A percentile compares a stretch with the other conserved stretches of the same genome.
phyloP scores from a whole-genome alignment of 2,113 vertebrate species.

The Neodon shergylaensis region DNA sequence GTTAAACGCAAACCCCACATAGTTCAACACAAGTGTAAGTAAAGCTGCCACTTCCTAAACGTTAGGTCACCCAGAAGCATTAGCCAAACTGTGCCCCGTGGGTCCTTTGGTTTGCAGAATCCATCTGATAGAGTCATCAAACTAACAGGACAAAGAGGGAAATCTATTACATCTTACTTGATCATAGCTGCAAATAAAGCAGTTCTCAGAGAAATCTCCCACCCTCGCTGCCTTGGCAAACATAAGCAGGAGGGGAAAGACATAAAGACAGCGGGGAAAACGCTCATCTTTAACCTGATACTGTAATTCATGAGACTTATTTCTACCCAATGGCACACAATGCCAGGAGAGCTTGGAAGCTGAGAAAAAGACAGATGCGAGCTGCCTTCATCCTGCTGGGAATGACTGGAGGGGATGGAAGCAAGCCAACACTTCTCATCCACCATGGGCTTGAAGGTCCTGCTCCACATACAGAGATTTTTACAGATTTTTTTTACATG shows the following conservation, averaged over 20 bases:
- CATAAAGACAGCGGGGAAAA: neutral
- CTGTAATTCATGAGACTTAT: neutral
- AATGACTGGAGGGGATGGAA: neutral
- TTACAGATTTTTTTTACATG: neutral
- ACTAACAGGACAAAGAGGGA: neutral
- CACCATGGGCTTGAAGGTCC: neutral
- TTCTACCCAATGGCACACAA: neutral
- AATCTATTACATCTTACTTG: neutral
- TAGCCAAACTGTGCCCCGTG: neutral
- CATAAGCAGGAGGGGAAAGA: neutral
- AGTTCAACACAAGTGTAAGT: neutral
- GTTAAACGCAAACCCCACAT: neutral
- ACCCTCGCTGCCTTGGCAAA: slow-evolving; percentile 18
- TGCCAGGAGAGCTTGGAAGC: neutral
- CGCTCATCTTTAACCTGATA: neutral
- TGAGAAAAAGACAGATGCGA: neutral
- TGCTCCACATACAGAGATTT: neutral
- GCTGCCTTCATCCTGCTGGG: neutral
- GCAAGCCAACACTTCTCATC: neutral
- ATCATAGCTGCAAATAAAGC: slow-evolving; percentile 18
- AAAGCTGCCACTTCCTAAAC: neutral
- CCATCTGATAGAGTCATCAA: slow-evolving; percentile 29
- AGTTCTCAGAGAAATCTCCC: slow-evolving; percentile 9
- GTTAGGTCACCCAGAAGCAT: neutral
- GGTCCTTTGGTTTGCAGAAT: neutral